These are phyloP conservation scores for Bombus pyrosoma DNA, from an alignment of 1,140 invertebrate genomes.

Conservation along the genomic window DNA sequence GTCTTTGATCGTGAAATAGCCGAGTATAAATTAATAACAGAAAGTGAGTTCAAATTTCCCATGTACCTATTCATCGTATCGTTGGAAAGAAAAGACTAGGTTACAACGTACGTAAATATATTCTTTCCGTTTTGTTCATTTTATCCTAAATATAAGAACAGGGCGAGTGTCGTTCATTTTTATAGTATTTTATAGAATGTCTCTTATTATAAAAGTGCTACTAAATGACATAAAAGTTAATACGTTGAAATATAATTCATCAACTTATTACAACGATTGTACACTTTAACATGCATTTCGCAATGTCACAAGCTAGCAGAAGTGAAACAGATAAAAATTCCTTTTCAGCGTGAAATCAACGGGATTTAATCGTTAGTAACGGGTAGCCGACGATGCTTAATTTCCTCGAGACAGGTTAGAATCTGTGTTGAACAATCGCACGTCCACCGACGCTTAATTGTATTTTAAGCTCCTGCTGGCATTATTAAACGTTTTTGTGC, in stretches of 20 bases:
- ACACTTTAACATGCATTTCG: neutral
- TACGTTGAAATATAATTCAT: too few species aligned
- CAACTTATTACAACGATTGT: too few species aligned
- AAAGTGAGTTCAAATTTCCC: too few species aligned
- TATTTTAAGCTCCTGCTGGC: constrained; percentile 33
- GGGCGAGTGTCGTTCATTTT: neutral
- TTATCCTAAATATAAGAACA: too few species aligned
- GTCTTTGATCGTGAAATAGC: too few species aligned
- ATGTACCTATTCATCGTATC: too few species aligned
- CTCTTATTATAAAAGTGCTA: too few species aligned
- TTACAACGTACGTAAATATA: too few species aligned
- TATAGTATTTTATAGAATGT: too few species aligned
- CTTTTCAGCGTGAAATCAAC: neutral
- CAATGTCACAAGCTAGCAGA: neutral
- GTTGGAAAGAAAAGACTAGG: too few species aligned
- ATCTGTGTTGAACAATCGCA: constrained; percentile 19
- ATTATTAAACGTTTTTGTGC: constrained; percentile 57
- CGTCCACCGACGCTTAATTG: constrained; percentile 21
- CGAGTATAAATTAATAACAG: too few species aligned
- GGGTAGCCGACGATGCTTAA: neutral
- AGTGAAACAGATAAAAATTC: neutral
- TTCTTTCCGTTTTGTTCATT: neutral
- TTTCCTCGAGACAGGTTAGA: neutral
- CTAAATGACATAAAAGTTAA: too few species aligned
- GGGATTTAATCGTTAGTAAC: neutral